These are phyloP conservation scores for Sceloporus undulatus DNA, from an alignment of 2,113 vertebrate species.

Conservation along the genomic window DNA sequence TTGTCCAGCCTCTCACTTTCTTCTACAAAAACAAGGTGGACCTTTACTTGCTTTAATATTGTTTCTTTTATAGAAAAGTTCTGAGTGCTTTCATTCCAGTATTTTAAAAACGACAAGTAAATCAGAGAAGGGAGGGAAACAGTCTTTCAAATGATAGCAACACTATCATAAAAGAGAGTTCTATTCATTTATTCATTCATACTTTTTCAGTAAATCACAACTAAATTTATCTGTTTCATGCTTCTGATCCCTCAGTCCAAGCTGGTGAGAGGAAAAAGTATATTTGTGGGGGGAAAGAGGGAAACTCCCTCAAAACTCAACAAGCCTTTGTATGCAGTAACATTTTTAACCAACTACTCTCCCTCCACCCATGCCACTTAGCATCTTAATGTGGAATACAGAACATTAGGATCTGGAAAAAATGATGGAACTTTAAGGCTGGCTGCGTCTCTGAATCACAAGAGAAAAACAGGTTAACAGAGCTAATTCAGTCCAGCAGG, in stretches of 20 bases:
- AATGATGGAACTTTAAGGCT: constrained; percentile 51
- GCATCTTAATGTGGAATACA: constrained; percentile 60
- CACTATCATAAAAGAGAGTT: constrained; percentile 3
- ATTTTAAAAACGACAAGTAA: not conserved
- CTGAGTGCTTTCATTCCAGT: not conserved
- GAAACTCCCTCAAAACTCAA: constrained; percentile 67
- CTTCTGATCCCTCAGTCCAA: constrained; percentile 48
- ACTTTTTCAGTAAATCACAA: not conserved
- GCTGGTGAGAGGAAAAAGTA: constrained; percentile 51
- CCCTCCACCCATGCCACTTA: constrained; percentile 55
- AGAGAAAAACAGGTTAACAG: not conserved
- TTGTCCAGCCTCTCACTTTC: not conserved
- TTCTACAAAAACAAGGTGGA: not conserved
- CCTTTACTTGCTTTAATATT: not conserved
- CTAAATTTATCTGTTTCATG: constrained; percentile 40
- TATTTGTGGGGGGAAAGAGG: constrained; percentile 31
- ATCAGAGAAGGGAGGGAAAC: not conserved
- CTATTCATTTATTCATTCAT: not conserved
- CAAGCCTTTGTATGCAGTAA: constrained; percentile 66
- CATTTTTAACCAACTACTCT: constrained; percentile 31
- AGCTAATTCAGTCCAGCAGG: not conserved
- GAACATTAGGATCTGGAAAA: constrained; percentile 67
- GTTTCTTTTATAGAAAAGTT: not conserved
- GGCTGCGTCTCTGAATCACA: constrained; percentile 40
- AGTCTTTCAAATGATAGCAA: not conserved